These are phyloP conservation scores for Passer domesticus DNA, from an alignment of 2,113 vertebrate species.

Conservation along the genomic window DNA sequence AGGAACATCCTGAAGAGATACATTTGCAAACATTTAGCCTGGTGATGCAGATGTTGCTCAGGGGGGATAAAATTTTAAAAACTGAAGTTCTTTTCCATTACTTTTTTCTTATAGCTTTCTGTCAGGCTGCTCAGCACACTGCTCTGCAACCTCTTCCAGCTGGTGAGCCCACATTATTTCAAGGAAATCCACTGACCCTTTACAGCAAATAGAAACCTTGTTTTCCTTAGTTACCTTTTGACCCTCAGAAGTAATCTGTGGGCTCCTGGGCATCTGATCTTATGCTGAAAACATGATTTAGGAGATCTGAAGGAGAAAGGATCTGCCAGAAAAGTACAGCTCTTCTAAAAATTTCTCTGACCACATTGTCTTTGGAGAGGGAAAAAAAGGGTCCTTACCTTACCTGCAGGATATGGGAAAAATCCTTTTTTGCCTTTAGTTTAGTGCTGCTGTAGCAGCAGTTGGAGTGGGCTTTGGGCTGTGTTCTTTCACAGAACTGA, in stretches of 20 bases:
- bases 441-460: background rate
- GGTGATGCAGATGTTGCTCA: background rate
- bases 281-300: background rate
- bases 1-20: background rate
- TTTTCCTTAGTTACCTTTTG: constrained; percentile 6
- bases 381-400: background rate
- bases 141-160: background rate
- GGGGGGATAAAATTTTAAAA: background rate
- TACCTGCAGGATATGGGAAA: background rate
- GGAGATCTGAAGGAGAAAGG: background rate
- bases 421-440: background rate
- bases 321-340: background rate
- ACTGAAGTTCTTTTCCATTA: background rate
- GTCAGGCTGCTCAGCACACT: background rate
- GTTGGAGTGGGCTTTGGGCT: background rate
- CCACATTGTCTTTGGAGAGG: background rate
- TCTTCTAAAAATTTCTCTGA: background rate
- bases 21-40: background rate
- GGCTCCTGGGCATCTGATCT: background rate
- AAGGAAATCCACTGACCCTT: background rate
- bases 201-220: background rate
- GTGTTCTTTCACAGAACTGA: background rate
- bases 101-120: background rate
- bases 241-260: background rate
- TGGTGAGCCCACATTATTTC: background rate